A percentile compares a stretch with the other conserved stretches of the same genome.
phyloP scores from a whole-genome alignment of 92 coral and sea anemone species.

The Zoanthus solanderi region DNA sequence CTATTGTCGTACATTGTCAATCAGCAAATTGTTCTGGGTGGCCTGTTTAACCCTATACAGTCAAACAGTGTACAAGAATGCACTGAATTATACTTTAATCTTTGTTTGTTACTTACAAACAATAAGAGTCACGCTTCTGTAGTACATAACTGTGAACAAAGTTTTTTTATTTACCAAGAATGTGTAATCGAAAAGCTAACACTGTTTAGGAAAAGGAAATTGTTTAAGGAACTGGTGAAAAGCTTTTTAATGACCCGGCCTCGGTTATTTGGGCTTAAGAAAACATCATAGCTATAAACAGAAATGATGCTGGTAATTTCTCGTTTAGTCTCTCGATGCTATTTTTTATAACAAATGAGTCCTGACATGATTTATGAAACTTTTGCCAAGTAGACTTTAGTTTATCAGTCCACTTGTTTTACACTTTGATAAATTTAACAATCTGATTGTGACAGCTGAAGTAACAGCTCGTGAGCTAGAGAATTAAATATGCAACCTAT shows the following conservation, averaged over 20 bases:
- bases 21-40: neutral
- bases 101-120: no score
- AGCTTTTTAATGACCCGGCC: neutral
- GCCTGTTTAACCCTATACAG: neutral
- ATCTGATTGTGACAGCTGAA: neutral
- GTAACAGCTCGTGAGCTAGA: neutral
- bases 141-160: neutral
- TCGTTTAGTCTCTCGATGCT: no score
- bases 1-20: neutral
- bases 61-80: neutral
- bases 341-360: no score
- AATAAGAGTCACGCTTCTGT: neutral
- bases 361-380: neutral
- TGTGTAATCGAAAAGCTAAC: neutral
- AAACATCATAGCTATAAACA: no score
- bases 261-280: neutral
- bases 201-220: neutral
- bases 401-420: neutral
- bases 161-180: neutral
- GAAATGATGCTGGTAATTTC: no score
- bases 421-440: neutral
- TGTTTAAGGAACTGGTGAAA: neutral
- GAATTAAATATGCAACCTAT: neutral
- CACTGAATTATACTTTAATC: neutral
- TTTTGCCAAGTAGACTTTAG: neutral